Conservation (phyloP, 2,113 vertebrate genomes). For the Brienomyrus longianalis region DNA sequence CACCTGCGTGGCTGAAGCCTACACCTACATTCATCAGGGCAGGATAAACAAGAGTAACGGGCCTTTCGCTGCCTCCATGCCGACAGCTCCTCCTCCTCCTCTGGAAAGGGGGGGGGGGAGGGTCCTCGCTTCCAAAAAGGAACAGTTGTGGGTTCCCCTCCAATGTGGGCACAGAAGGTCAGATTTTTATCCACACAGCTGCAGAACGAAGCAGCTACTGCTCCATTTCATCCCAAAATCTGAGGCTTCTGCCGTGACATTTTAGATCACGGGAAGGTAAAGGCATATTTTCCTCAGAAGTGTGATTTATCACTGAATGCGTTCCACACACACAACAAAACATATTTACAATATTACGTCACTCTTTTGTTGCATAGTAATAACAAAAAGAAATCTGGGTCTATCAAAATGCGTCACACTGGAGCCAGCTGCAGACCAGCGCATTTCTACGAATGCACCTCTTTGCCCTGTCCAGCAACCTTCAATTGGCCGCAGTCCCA, state of each 20-base stretch:
- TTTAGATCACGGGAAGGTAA: not conserved
- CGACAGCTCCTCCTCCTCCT: not conserved
- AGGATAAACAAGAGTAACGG: not conserved
- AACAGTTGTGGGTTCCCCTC: not conserved
- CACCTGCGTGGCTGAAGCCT: not conserved
- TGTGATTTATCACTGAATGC: not conserved
- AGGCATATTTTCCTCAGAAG: not conserved
- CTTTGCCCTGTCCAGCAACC: not conserved
- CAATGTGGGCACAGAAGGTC: not conserved
- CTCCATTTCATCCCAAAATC: not conserved
- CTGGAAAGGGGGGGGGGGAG: not conserved
- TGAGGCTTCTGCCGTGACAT: not conserved
- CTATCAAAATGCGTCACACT: not conserved
- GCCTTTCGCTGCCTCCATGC: not conserved
- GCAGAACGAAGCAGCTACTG: not conserved
- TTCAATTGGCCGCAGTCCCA: not conserved
- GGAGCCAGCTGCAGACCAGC: not conserved
- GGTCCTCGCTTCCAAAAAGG: not conserved
- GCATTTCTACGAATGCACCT: not conserved
- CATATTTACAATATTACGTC: not conserved
- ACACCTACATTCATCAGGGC: not conserved
- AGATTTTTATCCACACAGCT: not conserved
- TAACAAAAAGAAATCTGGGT: not conserved
- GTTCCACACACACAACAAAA: not conserved
- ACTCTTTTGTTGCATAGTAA: not conserved